phyloP scores from a whole-genome alignment of 2,113 vertebrate genomes.

The Climacteris rufus region DNA sequence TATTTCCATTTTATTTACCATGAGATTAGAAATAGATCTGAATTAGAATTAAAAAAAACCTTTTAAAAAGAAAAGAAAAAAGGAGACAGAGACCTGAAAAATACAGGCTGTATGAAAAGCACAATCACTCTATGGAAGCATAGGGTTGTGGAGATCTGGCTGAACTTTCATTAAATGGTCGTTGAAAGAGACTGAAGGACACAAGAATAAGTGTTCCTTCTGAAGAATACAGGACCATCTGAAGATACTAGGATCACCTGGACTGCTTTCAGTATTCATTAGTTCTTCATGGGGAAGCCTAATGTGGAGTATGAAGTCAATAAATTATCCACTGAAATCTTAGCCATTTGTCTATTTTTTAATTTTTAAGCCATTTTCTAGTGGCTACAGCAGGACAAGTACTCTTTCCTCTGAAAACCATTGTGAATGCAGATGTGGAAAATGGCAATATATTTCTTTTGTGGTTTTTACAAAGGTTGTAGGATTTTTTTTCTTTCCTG shows the following conservation, averaged over 20 bases:
- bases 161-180: background rate
- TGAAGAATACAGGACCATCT: background rate
- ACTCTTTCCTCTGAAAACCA: background rate
- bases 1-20: background rate
- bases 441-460: background rate
- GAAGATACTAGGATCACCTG: background rate
- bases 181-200: background rate
- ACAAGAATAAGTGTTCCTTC: background rate
- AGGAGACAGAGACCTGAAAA: background rate
- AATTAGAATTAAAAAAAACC: background rate
- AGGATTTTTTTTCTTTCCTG: background rate
- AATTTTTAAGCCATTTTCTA: background rate
- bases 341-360: background rate
- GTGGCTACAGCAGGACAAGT: background rate
- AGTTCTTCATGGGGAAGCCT: background rate
- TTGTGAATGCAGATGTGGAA: background rate
- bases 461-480: background rate
- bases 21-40: background rate
- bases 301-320: background rate
- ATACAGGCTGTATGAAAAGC: background rate
- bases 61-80: background rate
- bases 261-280: background rate
- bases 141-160: background rate
- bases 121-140: background rate
- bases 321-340: background rate